Evolutionary conservation across 2,888 invertebrate genomes (phyloP).

Genomic region (Latrodectus elegans): DNA sequence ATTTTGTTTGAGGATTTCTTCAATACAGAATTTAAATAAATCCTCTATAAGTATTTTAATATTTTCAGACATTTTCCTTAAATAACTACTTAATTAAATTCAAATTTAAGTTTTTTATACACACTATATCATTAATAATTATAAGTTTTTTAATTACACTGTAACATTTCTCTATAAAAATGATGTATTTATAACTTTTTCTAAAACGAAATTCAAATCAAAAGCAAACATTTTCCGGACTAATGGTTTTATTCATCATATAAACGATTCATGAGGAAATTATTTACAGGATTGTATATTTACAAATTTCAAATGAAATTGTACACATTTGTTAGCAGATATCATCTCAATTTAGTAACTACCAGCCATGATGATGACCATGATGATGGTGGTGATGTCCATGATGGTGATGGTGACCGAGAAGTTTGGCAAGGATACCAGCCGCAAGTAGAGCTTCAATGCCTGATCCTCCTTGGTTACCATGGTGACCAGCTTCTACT

Average conservation of each 20-base stretch:
- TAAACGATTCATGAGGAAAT: constrained; percentile 1
- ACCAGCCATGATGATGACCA: constrained; percentile 29
- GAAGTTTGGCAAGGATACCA: constrained; percentile 53
- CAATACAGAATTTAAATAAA: no score
- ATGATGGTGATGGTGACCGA: constrained; percentile 36
- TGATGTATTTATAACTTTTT: no score
- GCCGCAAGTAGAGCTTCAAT: constrained; percentile 52
- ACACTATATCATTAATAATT: no score
- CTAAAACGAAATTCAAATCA: no score
- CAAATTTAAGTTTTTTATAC: no score
- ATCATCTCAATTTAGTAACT: background rate
- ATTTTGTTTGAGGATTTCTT: no score
- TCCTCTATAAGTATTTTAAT: no score
- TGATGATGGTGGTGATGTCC: constrained; percentile 47
- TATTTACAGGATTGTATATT: constrained; percentile 22
- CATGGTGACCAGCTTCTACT: constrained; percentile 18
- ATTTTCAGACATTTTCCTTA: no score
- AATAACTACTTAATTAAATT: no score
- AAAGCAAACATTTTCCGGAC: no score
- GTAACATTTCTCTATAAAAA: no score
- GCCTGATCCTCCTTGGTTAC: background rate
- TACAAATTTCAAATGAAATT: background rate
- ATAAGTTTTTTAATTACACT: no score
- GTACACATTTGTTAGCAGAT: background rate
- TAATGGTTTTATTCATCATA: constrained; percentile 1